Evolutionary conservation across 2,888 invertebrate genomes (phyloP), one percentile per base, ranked within the genome.

Genomic region (Melanostoma scalare): DNA sequence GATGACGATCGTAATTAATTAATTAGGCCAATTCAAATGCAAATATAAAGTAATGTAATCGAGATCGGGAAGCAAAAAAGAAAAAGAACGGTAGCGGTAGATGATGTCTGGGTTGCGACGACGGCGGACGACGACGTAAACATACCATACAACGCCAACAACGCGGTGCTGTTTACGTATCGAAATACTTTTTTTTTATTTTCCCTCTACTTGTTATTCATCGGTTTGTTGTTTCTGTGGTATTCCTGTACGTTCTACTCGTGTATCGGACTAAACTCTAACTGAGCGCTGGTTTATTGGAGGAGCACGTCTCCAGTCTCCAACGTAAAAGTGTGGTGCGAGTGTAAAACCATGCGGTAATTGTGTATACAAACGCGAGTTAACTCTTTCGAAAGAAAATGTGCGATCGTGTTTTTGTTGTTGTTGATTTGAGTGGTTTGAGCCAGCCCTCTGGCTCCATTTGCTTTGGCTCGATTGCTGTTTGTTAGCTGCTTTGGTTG

Each of bases 41-140:
- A 75, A 79, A 84, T 73, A 35, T 30, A 31, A 6, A 40, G 65
- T 61, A 72, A 78, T 56, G 52, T 38, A 60, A 60, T 50, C 48
- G 38, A 35, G 33, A 52, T n/a, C 20, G 46, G 20, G 8, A 20
- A n/a, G 4, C 10, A 20, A 20, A 20, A 20, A 20, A 20, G 1
- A 63, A 46, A 20, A 50, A 72, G 68, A 78, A 82, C 76, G 67
- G 82, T 74, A 63, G 63, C 61, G 42, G 52, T 40, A 53, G 67
- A 9, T 44, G 81, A 65, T 46, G 73, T 71, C 20, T 20, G 20
- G 63, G 86, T 87, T 89, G 84, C 89, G 88, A n/a, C 31, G 30
- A 88, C 89, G 5, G 89, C 89, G 9, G 90, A 88, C 56, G 90
- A 89, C 88, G 90, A 89, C 60, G 90, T 89, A 38, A 89, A 88